These are phyloP conservation scores for Macaca nemestrina DNA, from an alignment of 2,113 vertebrate species.

Conservation along the genomic window DNA sequence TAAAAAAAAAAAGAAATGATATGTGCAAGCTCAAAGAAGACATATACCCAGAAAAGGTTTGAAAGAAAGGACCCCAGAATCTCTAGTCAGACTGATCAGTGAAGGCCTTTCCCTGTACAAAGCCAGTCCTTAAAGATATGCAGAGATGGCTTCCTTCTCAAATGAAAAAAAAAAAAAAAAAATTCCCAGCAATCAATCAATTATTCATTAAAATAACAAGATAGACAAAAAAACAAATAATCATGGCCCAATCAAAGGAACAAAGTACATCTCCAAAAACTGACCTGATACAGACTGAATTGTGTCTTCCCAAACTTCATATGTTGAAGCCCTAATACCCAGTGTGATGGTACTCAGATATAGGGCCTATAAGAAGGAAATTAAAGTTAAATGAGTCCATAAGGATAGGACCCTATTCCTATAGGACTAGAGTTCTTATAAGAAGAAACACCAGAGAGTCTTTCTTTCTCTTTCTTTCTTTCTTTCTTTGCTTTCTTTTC, in stretches of 20 bases:
- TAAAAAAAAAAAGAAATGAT: background rate
- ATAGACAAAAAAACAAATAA: background rate
- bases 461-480: too few relatives aligned
- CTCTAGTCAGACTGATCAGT: too few relatives aligned
- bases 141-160: background rate
- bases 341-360: background rate
- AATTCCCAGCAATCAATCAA: background rate
- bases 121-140: background rate
- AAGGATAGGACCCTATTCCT: background rate
- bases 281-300: background rate
- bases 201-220: background rate
- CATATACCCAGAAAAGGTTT: too few relatives aligned
- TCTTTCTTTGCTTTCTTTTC: too few relatives aligned
- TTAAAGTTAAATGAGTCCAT: too few relatives aligned
- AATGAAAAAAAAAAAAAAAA: background rate
- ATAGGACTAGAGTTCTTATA: background rate
- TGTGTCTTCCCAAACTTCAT: background rate
- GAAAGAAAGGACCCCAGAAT: too few relatives aligned
- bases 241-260: background rate
- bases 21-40: too few relatives aligned
- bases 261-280: background rate
- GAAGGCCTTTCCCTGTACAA: too few relatives aligned
- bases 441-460: background rate
- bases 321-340: background rate
- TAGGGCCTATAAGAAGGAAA: background rate